phyloP scores from a whole-genome alignment of 2,888 invertebrate genomes.

The Cephalotes varians region DNA sequence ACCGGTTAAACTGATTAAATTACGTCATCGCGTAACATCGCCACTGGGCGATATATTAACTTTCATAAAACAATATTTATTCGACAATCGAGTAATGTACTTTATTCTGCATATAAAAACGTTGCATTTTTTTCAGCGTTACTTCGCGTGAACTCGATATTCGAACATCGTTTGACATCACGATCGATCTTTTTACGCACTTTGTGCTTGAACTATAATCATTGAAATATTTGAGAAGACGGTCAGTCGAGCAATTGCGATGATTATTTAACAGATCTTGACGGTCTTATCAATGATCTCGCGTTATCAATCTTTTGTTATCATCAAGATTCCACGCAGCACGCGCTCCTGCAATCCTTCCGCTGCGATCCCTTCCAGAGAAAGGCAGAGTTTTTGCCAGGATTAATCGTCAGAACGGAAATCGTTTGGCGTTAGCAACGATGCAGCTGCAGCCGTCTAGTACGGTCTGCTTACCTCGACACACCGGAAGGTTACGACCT shows the following conservation, averaged over 20 bases:
- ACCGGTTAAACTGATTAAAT: constrained; percentile 40
- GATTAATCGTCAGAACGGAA: constrained; percentile 75
- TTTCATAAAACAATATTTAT: constrained; percentile 36
- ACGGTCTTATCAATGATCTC: neutral
- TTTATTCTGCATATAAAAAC: constrained; percentile 21
- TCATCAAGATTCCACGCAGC: constrained; percentile 14
- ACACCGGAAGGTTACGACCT: constrained; percentile 75
- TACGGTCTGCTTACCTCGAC: constrained; percentile 75
- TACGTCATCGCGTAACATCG: constrained; percentile 20
- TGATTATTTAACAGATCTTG: neutral
- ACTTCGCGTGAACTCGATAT: neutral
- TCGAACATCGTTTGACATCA: neutral
- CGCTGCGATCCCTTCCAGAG: constrained; percentile 46
- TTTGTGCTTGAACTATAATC: neutral
- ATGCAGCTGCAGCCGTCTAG: constrained; percentile 70
- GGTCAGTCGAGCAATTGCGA: neutral
- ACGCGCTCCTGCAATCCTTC: constrained; percentile 16
- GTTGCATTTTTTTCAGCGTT: neutral
- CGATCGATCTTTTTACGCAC: neutral
- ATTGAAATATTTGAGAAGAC: neutral
- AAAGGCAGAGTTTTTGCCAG: constrained; percentile 59
- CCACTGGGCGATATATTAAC: constrained; percentile 32
- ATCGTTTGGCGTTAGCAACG: constrained; percentile 68
- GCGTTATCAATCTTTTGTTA: constrained; percentile 14
- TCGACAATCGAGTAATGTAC: constrained; percentile 32